Base-by-base conservation (phyloP, 2,113 vertebrate species). In the Gallinago paraguaiae region DNA sequence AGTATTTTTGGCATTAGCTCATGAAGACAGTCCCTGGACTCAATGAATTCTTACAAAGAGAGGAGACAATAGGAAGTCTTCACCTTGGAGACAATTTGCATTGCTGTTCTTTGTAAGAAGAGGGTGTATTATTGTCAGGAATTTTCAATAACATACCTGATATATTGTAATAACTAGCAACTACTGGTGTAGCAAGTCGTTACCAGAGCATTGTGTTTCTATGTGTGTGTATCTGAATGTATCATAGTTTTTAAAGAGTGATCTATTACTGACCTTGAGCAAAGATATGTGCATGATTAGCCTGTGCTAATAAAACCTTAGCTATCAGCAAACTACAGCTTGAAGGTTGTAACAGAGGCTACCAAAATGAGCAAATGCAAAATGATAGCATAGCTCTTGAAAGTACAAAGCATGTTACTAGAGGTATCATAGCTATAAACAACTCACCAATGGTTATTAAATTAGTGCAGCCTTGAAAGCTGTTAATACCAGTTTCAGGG, bases 321-420 rank as follows among this genome's bases (percentile, higher is more conserved):
- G 57, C 91, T 95, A 92, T 95, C 88, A 92, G 61, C 53, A 76
- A 82, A 48, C 57, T n/a, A 54, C 88, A 96, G 82, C 94, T 45
- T 88, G 91, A 85, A 82, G 88, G 88, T 70, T 82, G 67, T 28
- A 54, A 54, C 78, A 75, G 61, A 92, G 51, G 51, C 59, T 75
- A 28, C 48, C 2, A 5, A 92, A 92, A 79, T 71, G 57, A 10
- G 3, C 60, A 86, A 69, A 64, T 17, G 41, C 35, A 8, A 23
- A 79, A 51, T 48, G 54, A 89, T 76, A 75, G n/a, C 14, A 10
- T 8, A 24, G 88, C 65, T 76, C 82, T 92, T 43, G 22, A 35
- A 86, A 76, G 63, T 60, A 93, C 39, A 68, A 68, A 68, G 48
- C 39, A 28, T 18, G 82, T 43, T 69, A 23, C 25, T 56, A 33